Percentiles rank a stretch among this genome's conserved stretches.
phyloP scores from a whole-genome alignment of 2,888 invertebrate species.

The Mythimna albipuncta region DNA sequence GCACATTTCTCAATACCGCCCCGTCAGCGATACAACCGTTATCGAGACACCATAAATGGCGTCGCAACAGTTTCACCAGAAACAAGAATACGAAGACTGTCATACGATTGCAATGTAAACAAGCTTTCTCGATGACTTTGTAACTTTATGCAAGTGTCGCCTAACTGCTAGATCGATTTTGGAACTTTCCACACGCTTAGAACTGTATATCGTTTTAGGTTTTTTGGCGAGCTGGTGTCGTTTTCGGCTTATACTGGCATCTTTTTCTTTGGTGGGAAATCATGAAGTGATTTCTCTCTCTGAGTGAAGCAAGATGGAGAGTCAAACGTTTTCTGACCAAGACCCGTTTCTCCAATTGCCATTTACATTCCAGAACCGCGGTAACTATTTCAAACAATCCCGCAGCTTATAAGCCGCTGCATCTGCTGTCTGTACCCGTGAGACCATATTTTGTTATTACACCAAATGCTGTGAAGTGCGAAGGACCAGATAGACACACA shows the following conservation, averaged over 20 bases:
- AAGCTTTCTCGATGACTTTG: slow-evolving; percentile 67
- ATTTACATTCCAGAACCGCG: no score
- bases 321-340: no score
- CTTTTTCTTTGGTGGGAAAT: no score
- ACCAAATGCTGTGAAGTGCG: not conserved
- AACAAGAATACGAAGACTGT: slow-evolving; percentile 72
- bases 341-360: no score
- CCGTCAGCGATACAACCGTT: slow-evolving; percentile 63
- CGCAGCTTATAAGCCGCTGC: not conserved
- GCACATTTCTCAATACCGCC: slow-evolving; percentile 57
- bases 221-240: slow-evolving; percentile 1
- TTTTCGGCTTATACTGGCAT: not conserved
- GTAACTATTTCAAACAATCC: no score
- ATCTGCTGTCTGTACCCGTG: not conserved
- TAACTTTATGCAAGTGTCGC: slow-evolving; percentile 32
- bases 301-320: no score
- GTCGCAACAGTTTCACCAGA: slow-evolving; percentile 71
- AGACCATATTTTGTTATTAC: slow-evolving; percentile 1
- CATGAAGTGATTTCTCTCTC: no score
- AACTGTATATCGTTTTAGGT: not conserved
- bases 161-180: slow-evolving; percentile 16
- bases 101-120: slow-evolving; percentile 70
- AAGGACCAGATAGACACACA: not conserved
- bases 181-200: slow-evolving; percentile 4
- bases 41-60: slow-evolving; percentile 66